phyloP scores from a whole-genome alignment of 2,113 vertebrate species.

The Corvus moneduloides region DNA sequence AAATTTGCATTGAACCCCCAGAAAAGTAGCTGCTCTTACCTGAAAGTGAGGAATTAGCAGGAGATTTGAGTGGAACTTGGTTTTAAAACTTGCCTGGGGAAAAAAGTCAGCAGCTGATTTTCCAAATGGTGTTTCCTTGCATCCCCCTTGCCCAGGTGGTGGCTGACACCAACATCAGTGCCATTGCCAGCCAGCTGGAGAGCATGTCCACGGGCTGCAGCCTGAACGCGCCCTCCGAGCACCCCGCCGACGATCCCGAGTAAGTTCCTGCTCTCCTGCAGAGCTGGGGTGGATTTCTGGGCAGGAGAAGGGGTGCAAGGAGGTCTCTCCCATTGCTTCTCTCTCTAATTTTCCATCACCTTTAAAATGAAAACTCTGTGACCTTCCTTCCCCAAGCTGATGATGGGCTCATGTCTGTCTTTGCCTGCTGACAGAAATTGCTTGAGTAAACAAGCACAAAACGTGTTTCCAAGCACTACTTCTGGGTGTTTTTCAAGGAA shows the following conservation, averaged over 20 bases:
- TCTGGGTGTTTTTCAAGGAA: background rate
- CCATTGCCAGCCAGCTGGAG: slow-evolving; percentile 90
- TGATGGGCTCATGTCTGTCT: background rate
- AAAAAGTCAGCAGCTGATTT: background rate
- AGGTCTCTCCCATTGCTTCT: background rate
- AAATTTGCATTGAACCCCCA: background rate
- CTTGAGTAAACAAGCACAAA: background rate
- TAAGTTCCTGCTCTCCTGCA: slow-evolving; percentile 69
- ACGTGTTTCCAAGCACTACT: background rate
- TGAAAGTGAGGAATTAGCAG: background rate
- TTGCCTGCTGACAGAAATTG: background rate
- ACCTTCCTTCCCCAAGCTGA: background rate
- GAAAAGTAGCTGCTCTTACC: background rate
- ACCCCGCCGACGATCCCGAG: slow-evolving; percentile 78
- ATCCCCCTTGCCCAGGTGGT: slow-evolving; percentile 77
- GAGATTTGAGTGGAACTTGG: too few relatives aligned
- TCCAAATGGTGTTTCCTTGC: background rate
- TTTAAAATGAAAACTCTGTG: background rate
- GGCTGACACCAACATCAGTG: slow-evolving; percentile 92
- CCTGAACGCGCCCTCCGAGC: slow-evolving; percentile 65
- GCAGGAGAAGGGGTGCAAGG: background rate
- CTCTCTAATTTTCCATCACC: background rate
- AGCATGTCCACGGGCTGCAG: slow-evolving; percentile 76
- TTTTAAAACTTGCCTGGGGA: background rate
- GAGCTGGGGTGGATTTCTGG: background rate